These are phyloP conservation scores for Mimachlamys varia DNA, from an alignment of 2,888 invertebrate species.

Conservation along the genomic window DNA sequence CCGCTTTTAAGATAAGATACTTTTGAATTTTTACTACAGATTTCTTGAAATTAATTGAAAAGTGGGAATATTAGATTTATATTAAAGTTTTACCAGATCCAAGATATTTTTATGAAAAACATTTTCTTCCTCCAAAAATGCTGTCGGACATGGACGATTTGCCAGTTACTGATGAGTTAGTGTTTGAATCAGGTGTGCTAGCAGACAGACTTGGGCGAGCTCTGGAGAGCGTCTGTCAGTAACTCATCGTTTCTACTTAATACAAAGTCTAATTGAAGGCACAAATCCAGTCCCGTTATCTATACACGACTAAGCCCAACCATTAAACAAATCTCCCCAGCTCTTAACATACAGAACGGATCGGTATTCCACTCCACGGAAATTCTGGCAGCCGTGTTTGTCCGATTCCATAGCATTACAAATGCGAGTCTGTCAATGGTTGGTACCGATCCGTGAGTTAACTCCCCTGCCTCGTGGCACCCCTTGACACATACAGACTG, in stretches of 20 bases:
- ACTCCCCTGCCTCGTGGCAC: neutral
- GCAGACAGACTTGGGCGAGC: neutral
- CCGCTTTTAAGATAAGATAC: too few species aligned
- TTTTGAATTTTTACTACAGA: too few species aligned
- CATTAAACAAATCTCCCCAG: neutral
- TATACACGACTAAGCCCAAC: neutral
- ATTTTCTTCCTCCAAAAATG: too few species aligned
- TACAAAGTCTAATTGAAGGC: neutral
- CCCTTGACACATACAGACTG: neutral
- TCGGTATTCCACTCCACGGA: neutral
- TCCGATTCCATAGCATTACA: neutral
- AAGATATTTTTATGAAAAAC: neutral
- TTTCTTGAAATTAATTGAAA: too few species aligned
- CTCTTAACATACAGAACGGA: neutral
- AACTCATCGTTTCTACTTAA: neutral
- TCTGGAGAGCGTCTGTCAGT: slow-evolving; percentile 6
- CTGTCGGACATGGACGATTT: neutral
- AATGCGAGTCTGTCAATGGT: neutral
- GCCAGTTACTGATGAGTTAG: neutral
- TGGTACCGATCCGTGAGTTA: neutral
- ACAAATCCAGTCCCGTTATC: neutral
- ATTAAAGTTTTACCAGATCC: neutral
- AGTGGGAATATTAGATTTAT: neutral
- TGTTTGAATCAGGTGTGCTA: neutral
- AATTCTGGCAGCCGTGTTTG: neutral